Base-by-base conservation (phyloP, 2,113 vertebrate species). In the Otus sunia region DNA sequence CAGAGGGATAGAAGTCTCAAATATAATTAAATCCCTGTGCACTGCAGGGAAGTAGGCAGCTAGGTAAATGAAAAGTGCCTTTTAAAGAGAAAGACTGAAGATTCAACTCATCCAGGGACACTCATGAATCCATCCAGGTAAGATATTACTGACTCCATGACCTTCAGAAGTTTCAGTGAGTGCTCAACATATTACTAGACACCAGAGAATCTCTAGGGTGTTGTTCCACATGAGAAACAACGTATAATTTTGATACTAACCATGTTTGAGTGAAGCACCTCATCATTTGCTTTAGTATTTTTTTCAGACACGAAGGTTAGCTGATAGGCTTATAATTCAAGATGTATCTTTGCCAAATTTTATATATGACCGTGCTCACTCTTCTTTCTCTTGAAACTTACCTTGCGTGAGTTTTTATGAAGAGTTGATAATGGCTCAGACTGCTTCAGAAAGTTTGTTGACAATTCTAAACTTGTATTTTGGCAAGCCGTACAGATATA, bases 11-110 rank as follows among this genome's bases (percentile, higher is more conserved):
- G 63, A 77, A 89, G 52, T 77, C 92, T 95, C 80, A 91, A 73
- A 91, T 74, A 86, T 86, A 96, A 91, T 95, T 94, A 94, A 94
- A 92, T 97, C 80, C 64, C 55, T 69, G 1, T 84, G 73, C 84
- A 62, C 80, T 96, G 92, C 80, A 77, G 84, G 84, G 84, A 86
- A 69, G 34, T 56, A 94, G 59, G 68, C 76, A 95, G 81, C 55
- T 77, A 86, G 80, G 92, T 91, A 95, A 92, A 91, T 77, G 73
- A 89, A 94, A 96, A 91, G 32, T 91, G 72, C 59, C 34, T 88
- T 94, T 74, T 88, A 47, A 92, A 86, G 91, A 64, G 85, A 88
- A 86, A 89, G 41, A 62, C 21, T 92, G 72, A 81, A 86, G 72
- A 84, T 84, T 80, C 26, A 18, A 18, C 67, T 76, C 16, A 39